Conservation (phyloP, 2,797 vertebrate genomes). For the Clamator glandarius region DNA sequence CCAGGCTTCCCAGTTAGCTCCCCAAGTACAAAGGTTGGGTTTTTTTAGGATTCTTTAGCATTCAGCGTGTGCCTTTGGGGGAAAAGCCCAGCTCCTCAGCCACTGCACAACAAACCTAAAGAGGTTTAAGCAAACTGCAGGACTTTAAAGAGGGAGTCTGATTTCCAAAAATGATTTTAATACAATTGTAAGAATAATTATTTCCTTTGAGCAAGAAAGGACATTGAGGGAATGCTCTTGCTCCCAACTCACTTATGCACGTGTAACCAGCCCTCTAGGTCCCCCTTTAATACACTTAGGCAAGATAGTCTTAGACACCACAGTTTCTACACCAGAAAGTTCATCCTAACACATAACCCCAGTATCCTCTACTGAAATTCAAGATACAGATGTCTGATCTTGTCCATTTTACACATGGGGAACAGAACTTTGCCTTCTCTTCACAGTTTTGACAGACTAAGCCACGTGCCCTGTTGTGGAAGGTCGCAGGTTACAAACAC, state of each 20-base stretch:
- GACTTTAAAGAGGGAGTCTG: background rate
- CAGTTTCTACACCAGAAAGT: background rate
- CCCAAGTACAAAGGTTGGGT: background rate
- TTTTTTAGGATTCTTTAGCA: background rate
- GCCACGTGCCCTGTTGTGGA: rapidly evolving
- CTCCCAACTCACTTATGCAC: background rate
- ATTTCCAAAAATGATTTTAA: background rate
- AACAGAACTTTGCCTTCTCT: background rate
- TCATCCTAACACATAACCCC: background rate
- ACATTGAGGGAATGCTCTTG: background rate
- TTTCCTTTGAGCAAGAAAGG: background rate
- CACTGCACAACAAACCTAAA: background rate
- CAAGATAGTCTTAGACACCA: background rate
- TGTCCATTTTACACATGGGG: background rate
- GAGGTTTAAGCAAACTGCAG: background rate
- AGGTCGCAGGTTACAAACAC: background rate
- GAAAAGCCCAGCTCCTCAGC: background rate
- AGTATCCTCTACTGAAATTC: background rate
- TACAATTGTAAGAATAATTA: background rate
- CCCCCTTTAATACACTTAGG: background rate
- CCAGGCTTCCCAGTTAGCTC: background rate
- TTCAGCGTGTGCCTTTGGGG: background rate
- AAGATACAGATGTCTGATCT: background rate
- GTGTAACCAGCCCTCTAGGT: background rate
- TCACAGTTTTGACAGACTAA: background rate